Percentiles rank a stretch among this genome's conserved stretches.
phyloP scores from a whole-genome alignment of 2,113 vertebrate genomes.

The Kryptolebias marmoratus region DNA sequence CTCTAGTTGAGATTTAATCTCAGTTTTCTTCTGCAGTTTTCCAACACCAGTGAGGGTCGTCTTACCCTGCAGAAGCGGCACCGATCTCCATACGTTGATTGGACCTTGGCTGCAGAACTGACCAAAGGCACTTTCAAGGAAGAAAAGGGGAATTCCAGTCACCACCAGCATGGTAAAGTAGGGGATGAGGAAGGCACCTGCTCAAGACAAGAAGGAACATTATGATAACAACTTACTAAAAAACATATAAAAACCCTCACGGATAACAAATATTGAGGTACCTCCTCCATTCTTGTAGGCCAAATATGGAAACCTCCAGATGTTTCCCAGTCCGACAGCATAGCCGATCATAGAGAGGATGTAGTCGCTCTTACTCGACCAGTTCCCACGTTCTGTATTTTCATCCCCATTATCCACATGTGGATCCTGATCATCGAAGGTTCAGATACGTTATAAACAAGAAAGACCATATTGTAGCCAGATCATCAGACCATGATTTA shows the following conservation, averaged over 20 bases:
- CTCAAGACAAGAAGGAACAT: neutral
- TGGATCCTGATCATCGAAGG: conserved; percentile 43
- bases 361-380: conserved; percentile 92
- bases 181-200: conserved; percentile 95
- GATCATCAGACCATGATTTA: no score
- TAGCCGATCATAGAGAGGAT: conserved; percentile 95
- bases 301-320: conserved; percentile 96
- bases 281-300: conserved; percentile 95
- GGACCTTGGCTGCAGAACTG: conserved; percentile 96
- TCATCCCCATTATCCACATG: conserved; percentile 65
- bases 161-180: conserved; percentile 90
- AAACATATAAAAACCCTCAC: neutral
- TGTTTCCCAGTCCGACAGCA: conserved; percentile 93
- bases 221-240: neutral
- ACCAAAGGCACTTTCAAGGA: conserved; percentile 92
- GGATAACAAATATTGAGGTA: conserved; percentile 43
- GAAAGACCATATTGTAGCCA: neutral
- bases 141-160: conserved; percentile 91
- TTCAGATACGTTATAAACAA: neutral
- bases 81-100: conserved; percentile 87
- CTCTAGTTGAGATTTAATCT: no score
- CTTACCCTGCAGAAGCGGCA: conserved; percentile 91
- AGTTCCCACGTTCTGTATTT: conserved; percentile 89
- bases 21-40: neutral
- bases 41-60: neutral